Evolutionary conservation across 1,140 invertebrate species (phyloP), one percentile per base, ranked within the genome.

Genomic region (Anastrepha obliqua): DNA sequence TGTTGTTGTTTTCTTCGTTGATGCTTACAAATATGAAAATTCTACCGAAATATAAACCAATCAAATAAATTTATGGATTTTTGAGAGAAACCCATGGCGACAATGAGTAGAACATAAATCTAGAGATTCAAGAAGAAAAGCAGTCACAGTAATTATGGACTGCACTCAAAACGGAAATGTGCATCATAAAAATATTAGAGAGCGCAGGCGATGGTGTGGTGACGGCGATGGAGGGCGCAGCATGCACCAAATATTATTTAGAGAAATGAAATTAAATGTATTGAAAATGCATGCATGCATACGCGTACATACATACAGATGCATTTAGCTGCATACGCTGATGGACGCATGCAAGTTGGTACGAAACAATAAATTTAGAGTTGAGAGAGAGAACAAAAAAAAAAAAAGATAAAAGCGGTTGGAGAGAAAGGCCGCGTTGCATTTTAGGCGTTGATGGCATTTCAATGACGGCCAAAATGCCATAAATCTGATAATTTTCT

Each of bases 181-280:
- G 86, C 86, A 87, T 87, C 86, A 87, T 87, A 87, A 87, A 87
- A 87, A 47, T 87, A 87, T 87, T 87, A 87, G 60, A 67, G 44
- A 87, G 58, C 29, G 39, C 2, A 20, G 29, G 51, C 6, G 17
- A 11, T 9, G 8, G 55, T 9, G 60, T 17, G 55, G 2, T n/a
- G 39, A 42, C 15, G 11, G 70, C 60, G 60, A 29, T 67, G 47
- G 74, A 51, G 74, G 42, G 47, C 74, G 47, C 74, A 81, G 47
- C 74, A 20, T 81, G 74, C 51, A 81, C 74, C 17, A 20, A 44
- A 74, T 20, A 55, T 55, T n/a, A 17, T 62, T 62, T 13, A 62
- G 15, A 62, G n/a, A 9, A 62, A 62, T 62, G 13, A 81, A 81
- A 81, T 55, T 47, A 74, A 55, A 81, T 81, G 47, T 55, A 81